Evolutionary conservation across 2,888 invertebrate genomes (phyloP), one percentile per base, ranked within the genome.

Genomic region (Epinotia nisella): DNA sequence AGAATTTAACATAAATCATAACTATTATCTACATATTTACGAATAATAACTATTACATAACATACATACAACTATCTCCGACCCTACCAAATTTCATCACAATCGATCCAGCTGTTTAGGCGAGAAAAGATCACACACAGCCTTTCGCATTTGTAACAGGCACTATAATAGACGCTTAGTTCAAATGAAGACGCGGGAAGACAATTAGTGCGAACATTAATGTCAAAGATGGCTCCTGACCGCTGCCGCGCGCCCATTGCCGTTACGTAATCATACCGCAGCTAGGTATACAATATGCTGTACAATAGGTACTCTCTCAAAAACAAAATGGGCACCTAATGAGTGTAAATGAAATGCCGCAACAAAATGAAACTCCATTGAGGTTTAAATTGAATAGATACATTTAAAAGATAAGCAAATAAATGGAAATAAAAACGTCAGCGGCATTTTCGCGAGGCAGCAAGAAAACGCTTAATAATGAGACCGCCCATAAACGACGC

Each of bases 401-500:
- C 60, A 67, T 74, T 71, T 79, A 76, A 77, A 78, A 78, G 76
- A 75, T 83, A 84, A 85, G 80, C 79, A 78, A 80, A 77, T 75
- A 75, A 75, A 74, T 70, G 71, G 74, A 73, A 76, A 80, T 77
- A 77, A 76, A 78, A 80, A 78, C 76, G 75, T 75, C 74, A 69
- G 71, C 76, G 82, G 79, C 79, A 84, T 85, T 85, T 84, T 82
- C 81, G 78, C 79, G 80, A 78, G 81, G 79, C 76, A 81, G 79
- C 76, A 80, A 85, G 83, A 86, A 86, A 89, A 79, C 85, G 85
- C 86, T 88, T 89, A 87, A 89, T 88, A 90, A 87, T 87, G 86
- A 85, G 85, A 83, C 85, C 82, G 85, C 80, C 84, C 83, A 85
- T 85, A 87, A 88, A 85, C 85, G 85, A 76, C 73, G 76, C 83